Evolutionary conservation across 2,797 vertebrate species (phyloP).

Genomic region (Tragelaphus oryx): DNA sequence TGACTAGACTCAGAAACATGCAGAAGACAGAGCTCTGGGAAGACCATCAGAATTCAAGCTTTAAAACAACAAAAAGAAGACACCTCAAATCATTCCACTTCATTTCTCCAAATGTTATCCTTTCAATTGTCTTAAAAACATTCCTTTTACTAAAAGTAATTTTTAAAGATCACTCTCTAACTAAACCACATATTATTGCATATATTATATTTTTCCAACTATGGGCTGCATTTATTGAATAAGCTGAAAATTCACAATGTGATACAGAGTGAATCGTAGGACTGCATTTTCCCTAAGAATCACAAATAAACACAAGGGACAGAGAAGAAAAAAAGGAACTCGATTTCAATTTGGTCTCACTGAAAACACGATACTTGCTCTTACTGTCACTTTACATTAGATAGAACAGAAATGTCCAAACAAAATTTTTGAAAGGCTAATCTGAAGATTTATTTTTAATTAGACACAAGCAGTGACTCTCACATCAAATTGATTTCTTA

Average conservation of each 20-base stretch:
- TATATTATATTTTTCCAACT: not conserved
- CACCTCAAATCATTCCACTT: not conserved
- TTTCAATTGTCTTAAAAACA: conserved; percentile 57
- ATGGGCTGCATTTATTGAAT: not conserved
- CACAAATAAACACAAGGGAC: not conserved
- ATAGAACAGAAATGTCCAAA: not conserved
- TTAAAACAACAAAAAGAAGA: conserved; percentile 40
- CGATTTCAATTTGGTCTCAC: not conserved
- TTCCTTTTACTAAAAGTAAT: not conserved
- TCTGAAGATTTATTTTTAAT: conserved; percentile 38
- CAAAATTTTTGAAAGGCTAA: not conserved
- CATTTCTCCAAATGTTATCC: conserved; percentile 28
- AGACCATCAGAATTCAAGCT: not conserved
- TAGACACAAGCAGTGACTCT: not conserved
- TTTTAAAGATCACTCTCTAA: not conserved
- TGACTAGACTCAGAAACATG: not conserved
- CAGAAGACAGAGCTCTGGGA: not conserved
- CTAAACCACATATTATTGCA: not conserved
- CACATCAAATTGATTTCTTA: not conserved
- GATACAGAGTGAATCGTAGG: not conserved
- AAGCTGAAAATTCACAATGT: not conserved
- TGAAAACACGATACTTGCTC: not conserved
- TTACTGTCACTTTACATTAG: not conserved
- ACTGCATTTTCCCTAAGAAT: not conserved
- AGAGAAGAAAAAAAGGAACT: not conserved